A percentile compares a stretch with the other conserved stretches of the same genome.
Evolutionary conservation across 1,140 invertebrate genomes (phyloP).

Genomic region (Nomia melanderi): DNA sequence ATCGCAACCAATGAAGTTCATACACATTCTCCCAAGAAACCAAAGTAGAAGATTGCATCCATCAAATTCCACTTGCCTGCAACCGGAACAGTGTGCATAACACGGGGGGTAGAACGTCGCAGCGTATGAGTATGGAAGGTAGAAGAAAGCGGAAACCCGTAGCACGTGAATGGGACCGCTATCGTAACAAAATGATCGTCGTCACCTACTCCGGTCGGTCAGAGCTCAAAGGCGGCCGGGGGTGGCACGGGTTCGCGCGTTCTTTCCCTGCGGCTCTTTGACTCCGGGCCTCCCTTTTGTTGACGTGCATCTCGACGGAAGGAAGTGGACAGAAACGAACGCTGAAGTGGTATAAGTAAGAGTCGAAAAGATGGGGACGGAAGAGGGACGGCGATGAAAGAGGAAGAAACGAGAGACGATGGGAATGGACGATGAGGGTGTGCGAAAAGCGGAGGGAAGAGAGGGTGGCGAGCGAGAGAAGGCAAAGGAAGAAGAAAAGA

Average conservation of each 20-base stretch:
- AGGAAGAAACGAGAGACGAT: not conserved
- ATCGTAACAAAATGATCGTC: conserved; percentile 39
- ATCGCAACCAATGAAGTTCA: too few relatives aligned
- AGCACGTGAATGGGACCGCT: not conserved
- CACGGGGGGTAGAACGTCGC: too few relatives aligned
- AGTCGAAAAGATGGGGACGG: conserved; percentile 17
- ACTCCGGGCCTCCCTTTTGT: conserved; percentile 32
- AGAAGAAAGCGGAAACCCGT: too few relatives aligned
- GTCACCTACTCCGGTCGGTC: not conserved
- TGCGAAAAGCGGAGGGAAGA: too few relatives aligned
- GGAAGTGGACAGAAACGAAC: conserved; percentile 36
- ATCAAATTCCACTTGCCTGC: not conserved
- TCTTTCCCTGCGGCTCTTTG: conserved; percentile 11
- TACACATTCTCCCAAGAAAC: not conserved
- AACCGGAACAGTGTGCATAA: too few relatives aligned
- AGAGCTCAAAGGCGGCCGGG: conserved; percentile 5
- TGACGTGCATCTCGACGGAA: conserved; percentile 33
- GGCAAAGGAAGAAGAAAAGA: conserved; percentile 12
- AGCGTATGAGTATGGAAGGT: too few relatives aligned
- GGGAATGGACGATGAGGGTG: not conserved
- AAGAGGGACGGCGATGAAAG: not conserved
- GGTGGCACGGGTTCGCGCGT: conserved; percentile 4
- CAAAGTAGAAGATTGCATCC: not conserved
- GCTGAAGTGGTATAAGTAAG: conserved; percentile 30
- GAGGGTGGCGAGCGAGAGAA: not conserved